Percentiles rank a stretch among this genome's conserved stretches.
These are phyloP conservation scores for Halocaridina rubra DNA, from an alignment of 2,888 invertebrate species.

Conservation along the genomic window DNA sequence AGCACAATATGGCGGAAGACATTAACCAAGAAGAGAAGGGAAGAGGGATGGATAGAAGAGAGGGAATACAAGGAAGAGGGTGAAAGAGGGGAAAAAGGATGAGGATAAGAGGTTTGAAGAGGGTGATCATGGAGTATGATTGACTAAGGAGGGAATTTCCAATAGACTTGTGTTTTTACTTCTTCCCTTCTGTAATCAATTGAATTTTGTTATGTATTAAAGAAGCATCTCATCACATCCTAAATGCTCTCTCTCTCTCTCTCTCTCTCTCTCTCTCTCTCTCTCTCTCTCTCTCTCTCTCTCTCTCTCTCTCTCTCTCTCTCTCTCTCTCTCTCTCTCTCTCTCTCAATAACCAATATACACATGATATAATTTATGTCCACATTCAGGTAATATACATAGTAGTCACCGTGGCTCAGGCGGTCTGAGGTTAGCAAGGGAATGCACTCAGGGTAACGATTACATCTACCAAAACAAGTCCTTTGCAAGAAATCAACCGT, in stretches of 20 bases:
- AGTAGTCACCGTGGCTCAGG: no score
- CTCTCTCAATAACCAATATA: no score
- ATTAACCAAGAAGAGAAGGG: conserved; percentile 36
- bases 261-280: not conserved
- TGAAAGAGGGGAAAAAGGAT: not conserved
- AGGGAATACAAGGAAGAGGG: not conserved
- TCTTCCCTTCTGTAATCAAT: not conserved
- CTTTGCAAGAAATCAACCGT: no score
- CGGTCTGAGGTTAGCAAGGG: no score
- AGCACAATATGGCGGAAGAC: conserved; percentile 62
- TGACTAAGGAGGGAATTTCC: no score
- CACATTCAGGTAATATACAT: no score
- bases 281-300: not conserved
- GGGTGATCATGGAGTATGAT: not conserved
- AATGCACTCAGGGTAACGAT: no score
- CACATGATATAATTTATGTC: no score
- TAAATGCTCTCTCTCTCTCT: not conserved
- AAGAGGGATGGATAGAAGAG: not conserved
- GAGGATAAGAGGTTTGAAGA: not conserved
- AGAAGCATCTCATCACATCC: no score
- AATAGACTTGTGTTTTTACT: not conserved
- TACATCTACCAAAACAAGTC: no score
- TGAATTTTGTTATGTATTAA: no score
- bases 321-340: not conserved
- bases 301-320: not conserved